A percentile compares a stretch with the other conserved stretches of the same genome.
Evolutionary conservation across 35 echinoderm and acorn worm genomes (phyloP).

Genomic region (Apostichopus parvimensis): DNA sequence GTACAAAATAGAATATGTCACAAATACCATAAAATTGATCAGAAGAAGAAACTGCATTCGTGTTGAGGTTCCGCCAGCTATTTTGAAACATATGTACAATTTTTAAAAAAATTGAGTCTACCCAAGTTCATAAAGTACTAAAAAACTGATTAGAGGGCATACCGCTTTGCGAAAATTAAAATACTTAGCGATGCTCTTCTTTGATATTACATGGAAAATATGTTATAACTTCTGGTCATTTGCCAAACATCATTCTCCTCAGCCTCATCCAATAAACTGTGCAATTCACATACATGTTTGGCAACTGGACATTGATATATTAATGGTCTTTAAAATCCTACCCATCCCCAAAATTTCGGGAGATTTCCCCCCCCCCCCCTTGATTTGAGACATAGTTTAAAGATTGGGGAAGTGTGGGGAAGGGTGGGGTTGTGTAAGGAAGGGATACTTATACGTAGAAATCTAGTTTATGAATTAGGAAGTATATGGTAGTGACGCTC

Average conservation of each 20-base stretch:
- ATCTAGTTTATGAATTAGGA: not conserved
- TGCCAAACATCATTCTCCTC: not conserved
- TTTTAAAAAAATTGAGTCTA: not conserved
- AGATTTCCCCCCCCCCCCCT: not conserved
- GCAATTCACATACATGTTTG: not conserved
- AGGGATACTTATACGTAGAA: not conserved
- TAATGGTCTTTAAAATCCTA: not conserved
- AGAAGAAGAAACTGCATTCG: too few species aligned
- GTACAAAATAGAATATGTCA: not conserved
- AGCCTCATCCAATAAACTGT: not conserved
- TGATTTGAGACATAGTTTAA: not conserved
- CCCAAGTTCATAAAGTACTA: not conserved
- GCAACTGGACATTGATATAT: not conserved
- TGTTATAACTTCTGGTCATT: not conserved
- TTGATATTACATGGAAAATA: not conserved
- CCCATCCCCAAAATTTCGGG: too few species aligned
- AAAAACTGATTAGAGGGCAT: not conserved
- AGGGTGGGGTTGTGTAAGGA: not conserved
- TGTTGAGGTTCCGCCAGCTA: too few species aligned
- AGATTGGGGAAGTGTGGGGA: not conserved
- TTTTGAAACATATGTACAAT: not conserved
- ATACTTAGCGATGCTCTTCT: not conserved
- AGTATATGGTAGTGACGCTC: not conserved
- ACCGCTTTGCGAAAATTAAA: not conserved
- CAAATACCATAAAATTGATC: not conserved